These are phyloP conservation scores for Falco concolor DNA, from an alignment of 2,797 vertebrate species.

Conservation along the genomic window DNA sequence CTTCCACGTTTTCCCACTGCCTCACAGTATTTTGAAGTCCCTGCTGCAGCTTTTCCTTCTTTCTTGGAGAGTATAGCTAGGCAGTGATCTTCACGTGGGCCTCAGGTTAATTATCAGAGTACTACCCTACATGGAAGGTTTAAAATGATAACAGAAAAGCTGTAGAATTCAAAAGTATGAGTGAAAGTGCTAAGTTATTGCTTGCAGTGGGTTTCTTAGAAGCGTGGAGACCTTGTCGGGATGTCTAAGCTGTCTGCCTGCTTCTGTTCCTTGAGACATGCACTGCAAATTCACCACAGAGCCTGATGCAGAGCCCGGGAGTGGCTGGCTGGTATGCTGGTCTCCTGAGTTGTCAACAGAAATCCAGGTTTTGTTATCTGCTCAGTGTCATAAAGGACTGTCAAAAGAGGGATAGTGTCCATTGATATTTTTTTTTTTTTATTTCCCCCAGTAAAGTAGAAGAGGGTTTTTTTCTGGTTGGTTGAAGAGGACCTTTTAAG, in stretches of 20 bases:
- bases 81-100: rapidly evolving
- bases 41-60: not conserved
- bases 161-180: not conserved
- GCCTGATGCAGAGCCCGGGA: not conserved
- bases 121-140: rapidly evolving
- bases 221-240: not conserved
- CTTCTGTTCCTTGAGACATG: not conserved
- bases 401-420: not conserved
- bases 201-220: not conserved
- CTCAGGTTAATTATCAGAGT: not conserved
- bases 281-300: not conserved
- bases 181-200: not conserved
- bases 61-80: not conserved
- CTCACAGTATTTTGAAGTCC: not conserved
- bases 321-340: not conserved
- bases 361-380: not conserved
- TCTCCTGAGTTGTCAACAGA: not conserved
- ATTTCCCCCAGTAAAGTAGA: not conserved
- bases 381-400: not conserved
- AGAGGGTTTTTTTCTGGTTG: not conserved
- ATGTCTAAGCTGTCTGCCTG: not conserved
- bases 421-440: not conserved
- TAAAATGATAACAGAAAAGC: not conserved
- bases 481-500: not conserved
- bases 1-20: not conserved